phyloP scores from a whole-genome alignment of 1,140 invertebrate species.

The Drosophila pseudoananassae region DNA sequence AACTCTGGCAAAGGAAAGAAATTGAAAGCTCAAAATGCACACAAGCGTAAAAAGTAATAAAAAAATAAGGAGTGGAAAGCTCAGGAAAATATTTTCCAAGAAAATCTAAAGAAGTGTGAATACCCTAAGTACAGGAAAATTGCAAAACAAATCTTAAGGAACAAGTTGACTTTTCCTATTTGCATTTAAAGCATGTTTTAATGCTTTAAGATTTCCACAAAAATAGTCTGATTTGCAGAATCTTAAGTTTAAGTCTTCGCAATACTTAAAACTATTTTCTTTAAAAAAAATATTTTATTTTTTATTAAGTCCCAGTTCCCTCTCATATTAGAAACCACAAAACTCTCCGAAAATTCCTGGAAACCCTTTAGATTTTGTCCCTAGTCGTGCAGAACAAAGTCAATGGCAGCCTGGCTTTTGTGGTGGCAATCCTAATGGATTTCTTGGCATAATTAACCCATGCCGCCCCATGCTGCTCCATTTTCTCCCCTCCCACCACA shows the following conservation, averaged over 20 bases:
- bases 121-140: slow-evolving; percentile 32
- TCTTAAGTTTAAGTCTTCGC: too few species aligned
- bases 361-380: slow-evolving; percentile 23
- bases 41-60: slow-evolving; percentile 72
- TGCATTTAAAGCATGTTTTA: too few species aligned
- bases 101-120: slow-evolving; percentile 17
- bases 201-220: too few species aligned
- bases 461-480: not conserved
- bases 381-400: slow-evolving; percentile 44
- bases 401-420: slow-evolving; percentile 45
- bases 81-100: slow-evolving; percentile 8
- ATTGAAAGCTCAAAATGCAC: slow-evolving; percentile 67
- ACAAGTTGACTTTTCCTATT: not conserved
- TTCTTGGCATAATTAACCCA: slow-evolving; percentile 77
- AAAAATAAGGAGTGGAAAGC: slow-evolving; percentile 16
- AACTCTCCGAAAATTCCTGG: slow-evolving; percentile 6
- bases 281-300: too few species aligned
- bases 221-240: too few species aligned
- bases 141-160: not conserved
- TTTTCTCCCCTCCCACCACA: too few species aligned
- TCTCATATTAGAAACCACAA: not conserved
- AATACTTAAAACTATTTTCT: too few species aligned
- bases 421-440: slow-evolving; percentile 64
- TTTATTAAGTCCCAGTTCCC: not conserved
- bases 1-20: slow-evolving; percentile 38